Evolutionary conservation across 2,888 invertebrate species (phyloP).

Genomic region (Agrochola circellaris): DNA sequence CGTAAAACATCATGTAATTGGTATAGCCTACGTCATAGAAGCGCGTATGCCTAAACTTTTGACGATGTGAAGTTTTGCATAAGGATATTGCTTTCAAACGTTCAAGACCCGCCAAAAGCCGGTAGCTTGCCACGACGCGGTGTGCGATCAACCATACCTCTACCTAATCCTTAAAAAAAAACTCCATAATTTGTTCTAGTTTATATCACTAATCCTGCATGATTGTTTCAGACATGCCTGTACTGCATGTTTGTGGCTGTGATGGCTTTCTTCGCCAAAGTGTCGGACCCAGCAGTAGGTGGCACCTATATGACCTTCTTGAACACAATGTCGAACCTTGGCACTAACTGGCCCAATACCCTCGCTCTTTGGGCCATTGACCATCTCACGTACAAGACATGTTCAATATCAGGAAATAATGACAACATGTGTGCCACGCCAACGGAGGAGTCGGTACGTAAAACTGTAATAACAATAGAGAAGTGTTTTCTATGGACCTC

Average conservation of each 20-base stretch:
- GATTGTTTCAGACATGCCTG: slow-evolving; percentile 93
- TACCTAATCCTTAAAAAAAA: neutral
- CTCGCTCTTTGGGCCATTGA: slow-evolving; percentile 98
- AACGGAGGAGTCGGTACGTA: slow-evolving; percentile 92
- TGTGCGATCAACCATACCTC: neutral
- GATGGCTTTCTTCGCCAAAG: slow-evolving; percentile 99
- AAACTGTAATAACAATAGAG: neutral
- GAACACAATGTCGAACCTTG: slow-evolving; percentile 98
- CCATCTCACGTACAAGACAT: slow-evolving; percentile 95
- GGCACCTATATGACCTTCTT: slow-evolving; percentile 99
- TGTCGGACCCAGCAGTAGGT: slow-evolving; percentile 98
- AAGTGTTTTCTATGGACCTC: neutral
- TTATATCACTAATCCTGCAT: neutral
- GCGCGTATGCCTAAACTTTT: neutral
- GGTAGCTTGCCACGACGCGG: neutral
- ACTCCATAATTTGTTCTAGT: neutral
- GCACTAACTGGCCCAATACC: slow-evolving; percentile 99
- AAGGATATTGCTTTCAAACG: too few species aligned
- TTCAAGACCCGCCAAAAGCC: neutral
- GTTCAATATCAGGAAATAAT: slow-evolving; percentile 87
- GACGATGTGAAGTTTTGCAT: neutral
- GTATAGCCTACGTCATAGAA: neutral
- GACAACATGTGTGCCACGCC: slow-evolving; percentile 92
- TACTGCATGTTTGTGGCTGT: slow-evolving; percentile 99
- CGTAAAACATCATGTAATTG: neutral